Conservation (phyloP, 2,113 vertebrate species). For the Pollimyrus isidori region DNA sequence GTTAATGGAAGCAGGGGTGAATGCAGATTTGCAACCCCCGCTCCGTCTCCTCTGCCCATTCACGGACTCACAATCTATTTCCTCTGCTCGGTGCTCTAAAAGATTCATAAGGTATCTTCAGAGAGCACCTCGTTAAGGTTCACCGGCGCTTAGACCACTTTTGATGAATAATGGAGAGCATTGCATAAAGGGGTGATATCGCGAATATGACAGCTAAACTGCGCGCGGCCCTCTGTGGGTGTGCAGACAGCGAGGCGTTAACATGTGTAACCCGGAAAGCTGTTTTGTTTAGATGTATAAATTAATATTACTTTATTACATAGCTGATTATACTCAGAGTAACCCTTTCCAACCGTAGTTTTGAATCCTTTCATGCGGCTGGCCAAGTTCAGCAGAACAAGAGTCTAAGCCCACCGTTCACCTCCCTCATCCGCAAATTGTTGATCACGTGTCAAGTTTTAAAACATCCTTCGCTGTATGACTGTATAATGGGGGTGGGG, state of each 20-base stretch:
- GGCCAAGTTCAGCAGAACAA: not conserved
- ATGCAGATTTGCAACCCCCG: not conserved
- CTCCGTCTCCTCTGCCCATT: not conserved
- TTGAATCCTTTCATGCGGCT: not conserved
- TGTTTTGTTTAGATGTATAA: not conserved
- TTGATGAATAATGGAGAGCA: slow-evolving; percentile 51
- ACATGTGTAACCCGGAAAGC: not conserved
- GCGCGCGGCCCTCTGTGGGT: not conserved
- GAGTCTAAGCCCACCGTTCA: not conserved
- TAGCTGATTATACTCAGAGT: not conserved
- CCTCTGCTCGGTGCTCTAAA: slow-evolving; percentile 32
- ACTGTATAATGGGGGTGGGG: not conserved
- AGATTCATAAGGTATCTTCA: not conserved
- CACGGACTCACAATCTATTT: slow-evolving; percentile 30
- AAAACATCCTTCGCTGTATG: not conserved
- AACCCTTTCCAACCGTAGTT: not conserved
- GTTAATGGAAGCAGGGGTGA: not conserved
- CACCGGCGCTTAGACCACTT: slow-evolving; percentile 34
- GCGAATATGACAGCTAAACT: slow-evolving; percentile 14
- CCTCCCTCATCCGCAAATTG: not conserved
- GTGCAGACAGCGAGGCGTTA: not conserved
- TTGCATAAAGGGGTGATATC: slow-evolving; percentile 26
- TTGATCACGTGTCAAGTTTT: not conserved
- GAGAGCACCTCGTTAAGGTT: slow-evolving; percentile 17
- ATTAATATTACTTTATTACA: not conserved